Base-by-base conservation (phyloP, 2,113 vertebrate genomes). In the Crotalus helleri region DNA sequence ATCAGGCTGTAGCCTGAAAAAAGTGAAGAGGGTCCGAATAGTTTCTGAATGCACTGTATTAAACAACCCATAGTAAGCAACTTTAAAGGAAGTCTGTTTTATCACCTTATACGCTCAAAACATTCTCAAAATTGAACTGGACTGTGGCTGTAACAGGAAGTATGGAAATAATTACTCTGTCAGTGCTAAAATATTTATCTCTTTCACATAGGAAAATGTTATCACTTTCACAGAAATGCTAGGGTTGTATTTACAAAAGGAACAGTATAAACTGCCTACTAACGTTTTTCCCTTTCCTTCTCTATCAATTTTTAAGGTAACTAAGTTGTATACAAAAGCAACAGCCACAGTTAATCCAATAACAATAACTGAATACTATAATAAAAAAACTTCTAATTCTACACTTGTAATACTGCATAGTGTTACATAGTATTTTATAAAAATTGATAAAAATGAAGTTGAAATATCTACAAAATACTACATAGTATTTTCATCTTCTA, bases 71-170 rank as follows among this genome's bases (percentile, higher is more conserved):
- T n/a, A 89, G 24, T 23, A 49, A 57, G 46, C 46, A 88, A 59
- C 11, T 44, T 51, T 29, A n/a, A 74, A 12, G 64, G 64, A 90
- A 92, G 54, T 11, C 64, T 92, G 92, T 44, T 51, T 92, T 92
- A 58, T 90, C 69, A 49, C 54, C 64, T 90, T 90, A 44, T 57
- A 57, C 1, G 51, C 24, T 51, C 69, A n/a, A 39, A 88, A 92
- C 54, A 57, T 51, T 46, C 39, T 58, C 92, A 69, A 85, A 85
- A 29, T n/a, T 92, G 87, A 88, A 88, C 29, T 88, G 55, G 23
- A 61, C 46, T 89, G 33, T 89, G 33, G 13, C 51, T 89, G 53
- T 54, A 5, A 55, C 39, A 81, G 53, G 87, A 85, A 89, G 53
- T 21, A 59, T 17, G 53, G 39, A 93, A 93, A 85, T 59, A 39